Evolutionary conservation across 2,113 vertebrate genomes (phyloP).

Genomic region (Phalacrocorax aristotelis): DNA sequence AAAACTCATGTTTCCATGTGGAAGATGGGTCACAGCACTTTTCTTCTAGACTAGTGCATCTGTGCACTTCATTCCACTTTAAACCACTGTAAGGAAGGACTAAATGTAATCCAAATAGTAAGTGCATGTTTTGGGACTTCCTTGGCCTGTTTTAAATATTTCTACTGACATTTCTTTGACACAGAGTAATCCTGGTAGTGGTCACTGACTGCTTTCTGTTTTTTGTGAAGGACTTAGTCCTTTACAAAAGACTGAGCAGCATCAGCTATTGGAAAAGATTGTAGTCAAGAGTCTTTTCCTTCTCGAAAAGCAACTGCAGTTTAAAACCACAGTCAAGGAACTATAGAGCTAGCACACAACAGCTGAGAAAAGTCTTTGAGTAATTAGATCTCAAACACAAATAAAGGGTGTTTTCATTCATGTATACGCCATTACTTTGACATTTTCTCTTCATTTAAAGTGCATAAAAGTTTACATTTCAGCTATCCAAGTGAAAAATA

Average conservation of each 20-base stretch:
- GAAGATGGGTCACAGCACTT: background rate
- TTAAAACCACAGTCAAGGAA: slow-evolving; percentile 1
- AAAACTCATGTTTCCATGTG: background rate
- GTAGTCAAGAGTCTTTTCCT: background rate
- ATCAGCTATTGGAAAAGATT: background rate
- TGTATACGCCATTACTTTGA: background rate
- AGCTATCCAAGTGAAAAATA: background rate
- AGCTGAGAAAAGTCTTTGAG: slow-evolving; percentile 21
- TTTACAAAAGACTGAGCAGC: background rate
- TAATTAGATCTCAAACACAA: slow-evolving; percentile 5
- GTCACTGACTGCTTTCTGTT: background rate
- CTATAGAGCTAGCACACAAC: background rate
- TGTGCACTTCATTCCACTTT: background rate
- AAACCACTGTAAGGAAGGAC: background rate
- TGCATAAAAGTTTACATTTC: slow-evolving; percentile 21
- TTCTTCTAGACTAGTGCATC: background rate
- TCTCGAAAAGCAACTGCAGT: background rate
- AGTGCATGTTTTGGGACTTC: background rate
- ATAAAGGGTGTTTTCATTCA: background rate
- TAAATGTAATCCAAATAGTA: background rate
- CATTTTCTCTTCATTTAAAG: slow-evolving; percentile 11
- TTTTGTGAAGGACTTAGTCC: background rate
- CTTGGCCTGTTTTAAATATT: background rate
- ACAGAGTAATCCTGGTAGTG: background rate
- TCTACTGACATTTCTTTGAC: background rate